Conservation (phyloP, 2,888 invertebrate species). For the Bugulina stolonifera region DNA sequence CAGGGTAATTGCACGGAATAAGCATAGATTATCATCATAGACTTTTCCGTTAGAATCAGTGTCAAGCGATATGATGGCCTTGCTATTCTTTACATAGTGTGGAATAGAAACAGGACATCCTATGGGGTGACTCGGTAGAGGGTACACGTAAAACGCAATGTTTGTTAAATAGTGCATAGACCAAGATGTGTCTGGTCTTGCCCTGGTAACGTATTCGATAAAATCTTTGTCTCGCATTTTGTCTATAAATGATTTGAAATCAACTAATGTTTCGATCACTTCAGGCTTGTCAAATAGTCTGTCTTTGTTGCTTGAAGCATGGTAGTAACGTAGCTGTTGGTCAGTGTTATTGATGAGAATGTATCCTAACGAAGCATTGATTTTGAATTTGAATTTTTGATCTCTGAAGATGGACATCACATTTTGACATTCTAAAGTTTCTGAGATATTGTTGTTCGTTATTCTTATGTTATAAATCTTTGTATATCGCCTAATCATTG, state of each 20-base stretch:
- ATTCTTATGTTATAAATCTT: neutral
- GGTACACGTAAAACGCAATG: conserved; percentile 1
- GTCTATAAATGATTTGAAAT: neutral
- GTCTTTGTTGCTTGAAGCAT: conserved; percentile 14
- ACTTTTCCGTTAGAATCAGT: conserved; percentile 1
- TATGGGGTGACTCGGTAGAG: neutral
- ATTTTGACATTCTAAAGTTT: neutral
- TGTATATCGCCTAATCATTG: neutral
- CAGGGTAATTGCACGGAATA: neutral
- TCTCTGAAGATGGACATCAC: neutral
- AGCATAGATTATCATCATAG: conserved; percentile 3
- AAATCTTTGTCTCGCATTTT: neutral
- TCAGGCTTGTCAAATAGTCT: neutral
- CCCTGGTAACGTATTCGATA: neutral
- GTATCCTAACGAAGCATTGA: neutral
- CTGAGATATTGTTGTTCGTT: neutral
- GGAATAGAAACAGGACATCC: neutral
- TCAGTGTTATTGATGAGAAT: conserved; percentile 15
- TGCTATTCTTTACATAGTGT: neutral
- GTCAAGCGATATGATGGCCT: neutral
- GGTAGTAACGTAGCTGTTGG: neutral
- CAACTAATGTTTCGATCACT: neutral
- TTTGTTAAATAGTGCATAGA: neutral
- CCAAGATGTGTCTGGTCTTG: conserved; percentile 16
- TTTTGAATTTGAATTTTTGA: conserved; percentile 5